Base-by-base conservation (phyloP, 1,140 invertebrate genomes). In the Drosophila obscura region DNA sequence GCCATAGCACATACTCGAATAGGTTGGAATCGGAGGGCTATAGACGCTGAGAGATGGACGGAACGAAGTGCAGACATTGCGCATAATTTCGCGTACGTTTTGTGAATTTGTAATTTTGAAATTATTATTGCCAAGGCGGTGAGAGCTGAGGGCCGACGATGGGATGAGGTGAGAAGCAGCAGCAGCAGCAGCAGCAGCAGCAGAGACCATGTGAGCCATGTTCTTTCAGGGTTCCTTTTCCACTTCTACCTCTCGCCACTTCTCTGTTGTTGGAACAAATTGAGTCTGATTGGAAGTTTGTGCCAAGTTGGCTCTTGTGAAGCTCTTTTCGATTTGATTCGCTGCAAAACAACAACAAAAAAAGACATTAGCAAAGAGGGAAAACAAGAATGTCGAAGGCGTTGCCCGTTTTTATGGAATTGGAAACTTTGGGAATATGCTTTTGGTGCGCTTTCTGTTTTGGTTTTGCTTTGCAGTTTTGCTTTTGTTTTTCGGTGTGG, bases 1-100 rank as follows among this genome's bases (percentile, higher is more conserved):
- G 41, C 50, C 51, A 62, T 50, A n/a, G 57, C 57, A 57, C 41
- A 53, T 55, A 46, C 5, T 7, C 2, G 9, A 4, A 11, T 11
- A 4, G 9, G 31, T 39, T 7, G 11, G 11, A 39, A 39, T 13
- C 35, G 35, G 57, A 63, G 58, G 43, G 24, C 26, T 62, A 55
- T 15, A 15, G 24, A 44, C 60, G 58, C 43, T 41, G 49, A 16
- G 31, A 51, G 49, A 35, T 51, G 62, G n/a, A 67, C 55, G 52
- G 68, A 69, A 51, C 80, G 55, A 69, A 75, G 65, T 73, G 78
- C 77, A 87, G 75, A 81, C 83, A 88, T 88, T 88, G 59, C 73
- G 79, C 76, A 88, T 88, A 88, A 82, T 87, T 88, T 87, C 83
- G 83, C 75, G 83, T 88, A 88, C 82, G 83, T 88, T 88, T 87